Evolutionary conservation across 2,797 vertebrate species (phyloP), one percentile per base, ranked within the genome.

Genomic region (Galagoides demidoff): DNA sequence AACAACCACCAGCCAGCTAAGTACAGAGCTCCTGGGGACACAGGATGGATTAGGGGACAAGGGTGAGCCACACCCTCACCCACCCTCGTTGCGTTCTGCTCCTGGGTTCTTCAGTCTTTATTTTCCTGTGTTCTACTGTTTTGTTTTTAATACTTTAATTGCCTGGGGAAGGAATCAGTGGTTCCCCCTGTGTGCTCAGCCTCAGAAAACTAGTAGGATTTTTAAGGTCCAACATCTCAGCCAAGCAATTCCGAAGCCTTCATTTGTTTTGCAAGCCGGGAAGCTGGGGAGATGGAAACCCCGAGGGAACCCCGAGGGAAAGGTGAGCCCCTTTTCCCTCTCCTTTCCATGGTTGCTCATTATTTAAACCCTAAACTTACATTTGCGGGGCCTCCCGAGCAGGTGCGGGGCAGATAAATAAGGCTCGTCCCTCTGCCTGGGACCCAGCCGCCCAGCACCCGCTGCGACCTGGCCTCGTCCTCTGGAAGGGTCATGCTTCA

Each of bases 401-500:
- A 17, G 78, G 29, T 49, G 91, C 57, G 73, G 92, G 59, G 93
- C 86, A 90, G 63, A 17, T 91, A 52, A 76, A 57, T 27, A 74
- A 91, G 93, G 2, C 93, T 96, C 97, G 76, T 49, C 89, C 95
- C 97, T 43, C 97, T 11, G 43, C 68, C 57, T 39, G 25, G 68
- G 95, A 89, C 91, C 89, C 31, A 5, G 57, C 90, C 29, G 3
- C 73, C 71, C 22, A 1, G 95, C 79, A 52, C 59, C 93, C 95
- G 85, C 90, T 79, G 17, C 29, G 81, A 90, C 55, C 49, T 34
- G 17, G 66, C 92, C 66, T 27, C 90, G 55, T 95, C 92, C 73
- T 90, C 97, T 83, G 97, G 93, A 98, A 97, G 96, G 97, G 96
- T 68, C 93, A 66, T 74, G 97, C 97, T 96, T 94, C 96, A 94